Base-by-base conservation (phyloP, 2,113 vertebrate genomes). In the Chaenocephalus aceratus region DNA sequence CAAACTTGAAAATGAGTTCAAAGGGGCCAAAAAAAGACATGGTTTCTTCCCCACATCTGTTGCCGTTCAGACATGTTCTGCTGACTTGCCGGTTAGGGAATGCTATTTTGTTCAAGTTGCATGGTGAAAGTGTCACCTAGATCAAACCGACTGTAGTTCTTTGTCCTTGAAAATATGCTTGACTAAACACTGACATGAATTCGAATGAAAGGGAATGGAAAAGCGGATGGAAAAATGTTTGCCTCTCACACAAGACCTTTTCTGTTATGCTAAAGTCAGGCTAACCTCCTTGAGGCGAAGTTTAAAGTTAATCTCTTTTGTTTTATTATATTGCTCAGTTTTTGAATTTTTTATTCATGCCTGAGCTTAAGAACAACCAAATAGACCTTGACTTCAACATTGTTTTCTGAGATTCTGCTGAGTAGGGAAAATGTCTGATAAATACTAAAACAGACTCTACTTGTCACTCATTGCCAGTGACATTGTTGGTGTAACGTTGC, bases 401-500 rank as follows among this genome's bases (percentile, higher is more conserved):
- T 58, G 45, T 61, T 61, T 52, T 66, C 72, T 74, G 51, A 76
- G 54, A 59, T 53, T 57, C 18, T 59, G 79, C 76, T 75, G 79
- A 75, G 79, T 51, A 15, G 48, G 13, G n/a, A 41, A 49, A 83
- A 80, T n/a, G 46, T 26, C 62, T 58, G 64, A 70, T 56, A 52
- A 80, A 84, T 52, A 77, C 21, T 18, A 52, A 77, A 66, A 68
- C 63, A 41, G 45, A 78, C 54, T 23, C 59, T 8, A 44, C 65
- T 62, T 57, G 49, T 83, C 77, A 68, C 34, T 77, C 57, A 79
- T 72, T 72, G 74, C 18, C 45, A 64, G 5, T 69, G 76, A 77
- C 80, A 75, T 75, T 64, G 84, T 84, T 73, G 56, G 61, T 69
- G 57, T 72, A 74, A 77, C 51, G 46, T 67, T 77, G 73, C 75